Conservation (phyloP, 2,888 invertebrate genomes). For the Trichacis sp. region DNA sequence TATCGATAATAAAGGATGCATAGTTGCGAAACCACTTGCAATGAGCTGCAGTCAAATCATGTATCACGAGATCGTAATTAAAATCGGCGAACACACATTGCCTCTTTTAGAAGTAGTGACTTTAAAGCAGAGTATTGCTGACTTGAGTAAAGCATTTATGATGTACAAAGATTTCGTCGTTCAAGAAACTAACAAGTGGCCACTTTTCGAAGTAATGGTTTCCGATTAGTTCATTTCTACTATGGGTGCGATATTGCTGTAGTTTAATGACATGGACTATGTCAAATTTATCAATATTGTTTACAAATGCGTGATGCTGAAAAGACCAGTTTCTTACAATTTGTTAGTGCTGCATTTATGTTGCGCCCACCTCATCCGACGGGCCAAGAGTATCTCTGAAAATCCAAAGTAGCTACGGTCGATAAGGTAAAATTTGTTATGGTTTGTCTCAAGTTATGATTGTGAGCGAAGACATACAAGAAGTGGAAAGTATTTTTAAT, state of each 20-base stretch:
- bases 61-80: no score
- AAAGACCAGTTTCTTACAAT: not conserved
- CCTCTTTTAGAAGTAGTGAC: no score
- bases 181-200: not conserved
- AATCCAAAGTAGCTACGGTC: not conserved
- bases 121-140: not conserved
- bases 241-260: conserved; percentile 8
- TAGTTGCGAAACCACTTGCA: no score
- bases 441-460: conserved; percentile 2
- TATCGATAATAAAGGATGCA: no score
- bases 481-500: not conserved
- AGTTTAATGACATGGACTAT: conserved; percentile 10
- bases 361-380: conserved; percentile 7
- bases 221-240: conserved; percentile 12
- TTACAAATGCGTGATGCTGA: not conserved
- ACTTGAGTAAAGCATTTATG: not conserved
- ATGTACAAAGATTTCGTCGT: not conserved
- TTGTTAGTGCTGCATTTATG: conserved; percentile 3
- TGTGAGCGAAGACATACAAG: not conserved
- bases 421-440: not conserved
- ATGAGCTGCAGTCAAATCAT: no score
- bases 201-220: conserved; percentile 6
- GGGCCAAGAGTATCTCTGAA: not conserved
- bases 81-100: no score
- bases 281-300: conserved; percentile 7